These are phyloP conservation scores for Lampris incognitus DNA, from an alignment of 2,113 vertebrate genomes.

Conservation along the genomic window DNA sequence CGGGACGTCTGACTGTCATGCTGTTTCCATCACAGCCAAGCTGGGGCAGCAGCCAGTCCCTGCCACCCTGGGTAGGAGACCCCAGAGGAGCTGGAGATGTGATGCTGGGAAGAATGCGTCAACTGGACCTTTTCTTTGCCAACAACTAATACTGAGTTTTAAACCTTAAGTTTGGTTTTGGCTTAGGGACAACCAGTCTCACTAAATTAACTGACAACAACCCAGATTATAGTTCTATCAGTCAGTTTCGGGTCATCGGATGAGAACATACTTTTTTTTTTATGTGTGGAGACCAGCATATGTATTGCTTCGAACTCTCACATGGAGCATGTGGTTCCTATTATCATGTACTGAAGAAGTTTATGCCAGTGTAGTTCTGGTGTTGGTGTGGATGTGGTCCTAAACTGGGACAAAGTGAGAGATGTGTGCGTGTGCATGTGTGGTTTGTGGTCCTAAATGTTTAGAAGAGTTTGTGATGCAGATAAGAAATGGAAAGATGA, in stretches of 20 bases:
- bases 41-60: constrained; percentile 63
- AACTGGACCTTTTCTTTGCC: constrained; percentile 24
- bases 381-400: background rate
- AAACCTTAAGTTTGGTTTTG: background rate
- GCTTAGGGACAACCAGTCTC: too few species aligned
- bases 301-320: too few species aligned
- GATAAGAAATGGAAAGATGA: constrained; percentile 40
- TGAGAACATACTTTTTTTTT: too few species aligned
- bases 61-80: constrained; percentile 61
- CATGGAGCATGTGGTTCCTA: background rate
- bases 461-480: constrained; percentile 1
- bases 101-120: constrained; percentile 16
- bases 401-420: background rate
- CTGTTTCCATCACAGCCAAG: constrained; percentile 81
- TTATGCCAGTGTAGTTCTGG: background rate
- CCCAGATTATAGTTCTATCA: too few species aligned
- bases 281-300: too few species aligned
- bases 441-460: background rate
- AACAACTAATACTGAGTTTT: background rate
- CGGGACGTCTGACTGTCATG: constrained; percentile 76
- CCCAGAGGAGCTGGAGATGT: constrained; percentile 61
- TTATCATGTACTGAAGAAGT: constrained; percentile 11
- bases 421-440: background rate
- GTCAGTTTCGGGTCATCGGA: too few species aligned
- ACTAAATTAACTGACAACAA: too few species aligned